Conservation (phyloP, 2,797 vertebrate genomes). For the Brachyalestes nurse region DNA sequence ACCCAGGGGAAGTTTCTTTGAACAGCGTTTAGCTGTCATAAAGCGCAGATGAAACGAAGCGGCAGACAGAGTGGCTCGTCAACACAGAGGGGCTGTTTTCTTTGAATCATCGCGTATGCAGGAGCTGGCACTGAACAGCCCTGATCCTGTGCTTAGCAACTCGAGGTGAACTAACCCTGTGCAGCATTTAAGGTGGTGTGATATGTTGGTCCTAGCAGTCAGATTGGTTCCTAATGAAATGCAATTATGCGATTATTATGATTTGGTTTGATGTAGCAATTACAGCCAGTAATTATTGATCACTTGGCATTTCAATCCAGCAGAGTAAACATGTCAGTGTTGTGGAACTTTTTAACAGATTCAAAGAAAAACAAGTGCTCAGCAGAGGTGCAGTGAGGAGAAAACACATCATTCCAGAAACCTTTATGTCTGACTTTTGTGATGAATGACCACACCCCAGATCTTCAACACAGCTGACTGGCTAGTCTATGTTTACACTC, state of each 20-base stretch:
- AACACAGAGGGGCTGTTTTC: background rate
- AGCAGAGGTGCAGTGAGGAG: background rate
- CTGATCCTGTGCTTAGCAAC: background rate
- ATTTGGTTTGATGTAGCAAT: too few relatives aligned
- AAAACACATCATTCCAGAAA: background rate
- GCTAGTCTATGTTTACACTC: too few relatives aligned
- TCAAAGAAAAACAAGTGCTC: background rate
- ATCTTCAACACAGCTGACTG: too few relatives aligned
- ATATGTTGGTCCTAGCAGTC: background rate
- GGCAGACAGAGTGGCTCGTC: slow-evolving; percentile 47
- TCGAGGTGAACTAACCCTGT: background rate
- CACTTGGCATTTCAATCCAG: too few relatives aligned
- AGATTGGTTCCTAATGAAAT: background rate
- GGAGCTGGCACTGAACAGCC: background rate
- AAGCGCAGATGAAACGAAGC: slow-evolving; percentile 68
- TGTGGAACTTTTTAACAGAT: too few relatives aligned
- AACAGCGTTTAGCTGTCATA: slow-evolving; percentile 45
- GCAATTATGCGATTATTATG: background rate
- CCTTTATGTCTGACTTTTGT: too few relatives aligned
- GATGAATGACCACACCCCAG: too few relatives aligned
- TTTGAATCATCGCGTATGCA: slow-evolving; percentile 1
- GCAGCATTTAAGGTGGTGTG: background rate
- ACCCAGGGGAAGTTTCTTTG: slow-evolving; percentile 73
- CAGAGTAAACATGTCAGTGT: too few relatives aligned
- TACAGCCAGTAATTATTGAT: too few relatives aligned